Base-by-base conservation (phyloP, 2,113 vertebrate genomes). In the Ploceus nigricollis region DNA sequence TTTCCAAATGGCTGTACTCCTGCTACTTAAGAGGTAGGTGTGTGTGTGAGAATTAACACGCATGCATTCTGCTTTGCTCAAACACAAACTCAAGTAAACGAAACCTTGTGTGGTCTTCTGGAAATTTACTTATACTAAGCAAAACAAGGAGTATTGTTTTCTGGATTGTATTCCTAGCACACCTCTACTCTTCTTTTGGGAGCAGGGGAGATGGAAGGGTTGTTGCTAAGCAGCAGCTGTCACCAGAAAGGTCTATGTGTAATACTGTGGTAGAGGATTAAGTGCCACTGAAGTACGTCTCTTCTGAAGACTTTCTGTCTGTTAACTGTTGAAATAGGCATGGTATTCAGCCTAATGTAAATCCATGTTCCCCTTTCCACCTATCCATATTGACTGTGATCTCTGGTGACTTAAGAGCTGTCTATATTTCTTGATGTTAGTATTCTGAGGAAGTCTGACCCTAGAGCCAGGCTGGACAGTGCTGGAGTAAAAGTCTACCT, bases 211-310 rank as follows among this genome's bases (percentile, higher is more conserved):
- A 64, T n/a, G 58, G 35, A 35, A 78, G n/a, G 8, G 44, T 13
- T 85, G 61, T 68, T 91, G 78, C 78, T 96, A 91, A 89, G 82
- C 73, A 88, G 70, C 65, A 82, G 40, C 70, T 79, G 44, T 87
- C 14, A 1, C n/a, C 25, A 85, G 45, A 85, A 95, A 85, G 28
- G 78, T 87, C 40, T 53, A 7, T 45, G 20, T 76, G 19, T 79
- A 75, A 68, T 56, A 48, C 11, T 78, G 35, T 68, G 13, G 31
- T 68, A 72, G 73, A 76, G 53, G 66, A 94, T 92, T 90, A 72
- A 93, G 63, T 80, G 82, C 58, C 75, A 33, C 66, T 48, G 71
- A 90, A 80, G 78, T 76, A 64, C 50, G 47, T 94, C 37, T 65
- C 31, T 87, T 84, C 48, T 82, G 73, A 89, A 87, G n/a, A 30